Evolutionary conservation across 2,888 invertebrate species (phyloP).

Genomic region (Celastrina argiolus): DNA sequence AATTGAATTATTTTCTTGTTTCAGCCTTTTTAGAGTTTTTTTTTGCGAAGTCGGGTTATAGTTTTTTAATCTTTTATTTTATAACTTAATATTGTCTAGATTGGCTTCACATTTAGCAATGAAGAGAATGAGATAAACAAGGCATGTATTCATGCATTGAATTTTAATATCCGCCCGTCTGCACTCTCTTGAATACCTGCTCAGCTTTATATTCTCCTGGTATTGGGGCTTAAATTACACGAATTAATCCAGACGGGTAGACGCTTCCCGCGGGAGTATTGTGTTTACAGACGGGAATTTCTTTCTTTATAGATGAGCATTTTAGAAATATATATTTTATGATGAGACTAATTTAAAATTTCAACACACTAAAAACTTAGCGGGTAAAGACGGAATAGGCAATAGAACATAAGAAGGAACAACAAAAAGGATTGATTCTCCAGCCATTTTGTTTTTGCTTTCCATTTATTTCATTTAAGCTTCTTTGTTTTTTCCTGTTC

Average conservation of each 20-base stretch:
- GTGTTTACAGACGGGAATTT: constrained; percentile 37
- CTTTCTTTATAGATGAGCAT: neutral
- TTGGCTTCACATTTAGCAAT: too few relatives aligned
- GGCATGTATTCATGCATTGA: neutral
- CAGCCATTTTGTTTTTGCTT: neutral
- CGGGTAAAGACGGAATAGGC: neutral
- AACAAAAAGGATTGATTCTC: neutral
- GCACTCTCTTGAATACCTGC: constrained; percentile 47
- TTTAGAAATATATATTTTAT: neutral
- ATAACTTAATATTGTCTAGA: too few relatives aligned
- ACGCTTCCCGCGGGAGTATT: constrained; percentile 49
- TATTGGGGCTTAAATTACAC: constrained; percentile 67
- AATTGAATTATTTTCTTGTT: too few relatives aligned
- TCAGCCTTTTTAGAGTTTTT: too few relatives aligned
- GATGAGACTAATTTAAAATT: neutral
- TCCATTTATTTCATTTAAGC: neutral
- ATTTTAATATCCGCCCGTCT: constrained; percentile 34
- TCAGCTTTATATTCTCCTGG: constrained; percentile 60
- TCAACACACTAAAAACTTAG: neutral
- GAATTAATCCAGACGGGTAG: constrained; percentile 61
- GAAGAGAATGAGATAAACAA: neutral
- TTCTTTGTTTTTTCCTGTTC: neutral
- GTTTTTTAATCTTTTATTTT: too few relatives aligned
- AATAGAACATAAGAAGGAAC: neutral
- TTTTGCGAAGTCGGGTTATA: too few relatives aligned